A percentile compares a stretch with the other conserved stretches of the same genome.
phyloP scores from a whole-genome alignment of 2,113 vertebrate genomes.

The Motacilla alba region DNA sequence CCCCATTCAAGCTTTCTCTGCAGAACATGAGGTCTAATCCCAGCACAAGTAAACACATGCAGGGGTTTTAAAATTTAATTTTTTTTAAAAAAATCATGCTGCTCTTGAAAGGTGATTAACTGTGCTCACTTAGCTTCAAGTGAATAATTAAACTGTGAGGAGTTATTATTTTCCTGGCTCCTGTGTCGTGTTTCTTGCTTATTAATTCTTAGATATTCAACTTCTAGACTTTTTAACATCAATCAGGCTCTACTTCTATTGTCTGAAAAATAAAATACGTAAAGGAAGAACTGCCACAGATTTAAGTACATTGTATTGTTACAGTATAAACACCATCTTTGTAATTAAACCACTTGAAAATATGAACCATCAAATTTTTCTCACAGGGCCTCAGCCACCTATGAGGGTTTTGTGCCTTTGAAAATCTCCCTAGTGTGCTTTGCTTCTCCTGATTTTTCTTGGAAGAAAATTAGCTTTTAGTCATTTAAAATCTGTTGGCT shows the following conservation, averaged over 20 bases:
- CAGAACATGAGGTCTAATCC: not conserved
- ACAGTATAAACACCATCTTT: not conserved
- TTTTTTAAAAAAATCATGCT: not conserved
- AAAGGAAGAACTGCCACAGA: not conserved
- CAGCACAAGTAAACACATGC: not conserved
- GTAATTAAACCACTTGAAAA: not conserved
- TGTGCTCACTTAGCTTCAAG: conserved; percentile 6
- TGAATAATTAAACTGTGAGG: conserved; percentile 18
- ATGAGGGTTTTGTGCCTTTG: not conserved
- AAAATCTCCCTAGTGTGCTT: not conserved
- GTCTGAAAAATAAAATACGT: not conserved
- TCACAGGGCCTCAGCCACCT: not conserved
- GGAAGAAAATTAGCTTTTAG: not conserved
- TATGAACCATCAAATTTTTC: not conserved
- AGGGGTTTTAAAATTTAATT: not conserved
- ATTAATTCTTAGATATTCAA: not conserved
- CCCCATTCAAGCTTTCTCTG: not conserved
- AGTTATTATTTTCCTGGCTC: conserved; percentile 9
- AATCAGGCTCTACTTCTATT: not conserved
- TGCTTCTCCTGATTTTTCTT: not conserved
- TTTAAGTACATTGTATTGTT: not conserved
- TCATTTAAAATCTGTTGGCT: not conserved
- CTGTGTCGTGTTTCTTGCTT: not conserved
- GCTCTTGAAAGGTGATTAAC: conserved; percentile 14
- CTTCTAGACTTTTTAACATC: not conserved